A percentile compares a stretch with the other conserved stretches of the same genome.
These are phyloP conservation scores for Pelochelys cantorii DNA, from an alignment of 2,797 vertebrate genomes.

Conservation along the genomic window DNA sequence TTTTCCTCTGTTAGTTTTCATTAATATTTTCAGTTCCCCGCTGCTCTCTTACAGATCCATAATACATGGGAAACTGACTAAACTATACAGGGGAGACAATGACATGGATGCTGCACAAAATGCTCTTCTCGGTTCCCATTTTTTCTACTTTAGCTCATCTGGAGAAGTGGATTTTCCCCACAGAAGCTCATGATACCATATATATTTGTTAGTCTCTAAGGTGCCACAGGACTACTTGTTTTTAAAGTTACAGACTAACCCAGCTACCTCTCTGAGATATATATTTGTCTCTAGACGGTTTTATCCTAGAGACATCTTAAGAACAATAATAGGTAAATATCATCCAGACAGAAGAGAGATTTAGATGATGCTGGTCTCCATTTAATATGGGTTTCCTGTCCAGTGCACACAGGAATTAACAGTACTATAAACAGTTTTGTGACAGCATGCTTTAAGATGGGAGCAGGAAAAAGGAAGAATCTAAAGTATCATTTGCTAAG, in stretches of 20 bases:
- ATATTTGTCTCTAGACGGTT: background rate
- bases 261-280: background rate
- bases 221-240: no score
- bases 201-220: no score
- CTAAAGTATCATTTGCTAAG: background rate
- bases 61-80: background rate
- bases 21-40: background rate
- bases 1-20: background rate
- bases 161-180: no score
- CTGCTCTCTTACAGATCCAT: background rate
- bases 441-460: background rate
- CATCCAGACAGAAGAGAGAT: background rate
- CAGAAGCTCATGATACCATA: no score
- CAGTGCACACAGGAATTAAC: background rate
- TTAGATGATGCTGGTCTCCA: background rate
- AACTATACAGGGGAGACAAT: background rate
- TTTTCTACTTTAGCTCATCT: no score
- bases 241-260: no score
- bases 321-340: background rate
- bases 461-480: background rate
- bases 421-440: background rate
- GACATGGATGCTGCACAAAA: background rate
- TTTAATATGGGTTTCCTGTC: background rate
- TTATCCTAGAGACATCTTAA: background rate
- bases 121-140: no score